Percentiles rank a stretch among this genome's conserved stretches.
Evolutionary conservation across 2,888 invertebrate genomes (phyloP).

Genomic region (Phyllotreta cruciferae): DNA sequence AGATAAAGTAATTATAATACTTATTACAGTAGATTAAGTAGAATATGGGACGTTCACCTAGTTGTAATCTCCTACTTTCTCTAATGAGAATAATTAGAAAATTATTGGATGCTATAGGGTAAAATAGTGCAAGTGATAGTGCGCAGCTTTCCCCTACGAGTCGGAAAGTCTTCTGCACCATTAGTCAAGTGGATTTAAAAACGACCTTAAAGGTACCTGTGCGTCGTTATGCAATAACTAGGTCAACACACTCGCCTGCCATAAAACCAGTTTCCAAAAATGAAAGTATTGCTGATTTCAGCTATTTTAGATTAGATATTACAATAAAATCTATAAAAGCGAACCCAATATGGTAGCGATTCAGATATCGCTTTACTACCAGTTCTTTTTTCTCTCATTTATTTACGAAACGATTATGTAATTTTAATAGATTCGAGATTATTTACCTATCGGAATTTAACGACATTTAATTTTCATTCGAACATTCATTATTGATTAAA

Average conservation of each 20-base stretch:
- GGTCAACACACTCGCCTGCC: conserved; percentile 43
- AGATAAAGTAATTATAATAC: too few relatives aligned
- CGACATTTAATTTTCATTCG: too few relatives aligned
- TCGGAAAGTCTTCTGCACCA: conserved; percentile 24
- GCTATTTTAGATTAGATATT: conserved; percentile 32
- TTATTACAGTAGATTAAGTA: too few relatives aligned
- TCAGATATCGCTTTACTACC: conserved; percentile 18
- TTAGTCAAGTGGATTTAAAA: conserved; percentile 36
- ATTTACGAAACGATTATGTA: conserved; percentile 8
- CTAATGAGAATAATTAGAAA: too few relatives aligned
- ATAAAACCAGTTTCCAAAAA: conserved; percentile 45
- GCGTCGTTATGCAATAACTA: conserved; percentile 43
- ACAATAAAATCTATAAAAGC: conserved; percentile 22
- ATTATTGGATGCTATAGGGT: too few relatives aligned
- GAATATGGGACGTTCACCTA: too few relatives aligned
- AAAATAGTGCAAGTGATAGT: not conserved
- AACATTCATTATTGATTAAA: too few relatives aligned
- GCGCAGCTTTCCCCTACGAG: not conserved
- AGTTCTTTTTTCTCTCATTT: conserved; percentile 9
- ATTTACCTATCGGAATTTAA: too few relatives aligned
- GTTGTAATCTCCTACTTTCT: too few relatives aligned
- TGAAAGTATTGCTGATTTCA: conserved; percentile 40
- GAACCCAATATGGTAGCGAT: conserved; percentile 30
- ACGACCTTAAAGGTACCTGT: conserved; percentile 40
- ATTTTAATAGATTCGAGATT: conserved; percentile 8